Conservation (phyloP, 2,113 vertebrate genomes). For the Plestiodon gilberti region DNA sequence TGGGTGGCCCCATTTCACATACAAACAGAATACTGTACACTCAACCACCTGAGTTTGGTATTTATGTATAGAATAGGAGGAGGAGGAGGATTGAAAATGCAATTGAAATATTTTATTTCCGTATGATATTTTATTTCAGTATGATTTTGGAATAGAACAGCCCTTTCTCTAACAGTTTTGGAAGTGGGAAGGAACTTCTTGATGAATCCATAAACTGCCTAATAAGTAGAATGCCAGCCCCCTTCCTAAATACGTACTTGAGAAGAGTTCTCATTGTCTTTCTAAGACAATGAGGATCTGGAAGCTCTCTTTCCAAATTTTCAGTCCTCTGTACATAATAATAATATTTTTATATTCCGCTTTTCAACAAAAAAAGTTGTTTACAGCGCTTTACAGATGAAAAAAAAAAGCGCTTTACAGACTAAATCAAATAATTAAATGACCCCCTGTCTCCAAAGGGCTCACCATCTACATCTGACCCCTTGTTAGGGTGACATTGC, state of each 20-base stretch:
- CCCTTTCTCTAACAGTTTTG: neutral
- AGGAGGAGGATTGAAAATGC: neutral
- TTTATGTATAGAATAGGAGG: no score
- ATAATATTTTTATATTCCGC: no score
- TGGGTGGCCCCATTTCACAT: no score
- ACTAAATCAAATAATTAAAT: no score
- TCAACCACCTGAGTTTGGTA: no score
- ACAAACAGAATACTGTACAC: no score
- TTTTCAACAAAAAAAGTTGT: no score
- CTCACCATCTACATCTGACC: neutral
- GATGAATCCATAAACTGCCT: neutral
- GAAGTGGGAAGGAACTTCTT: neutral
- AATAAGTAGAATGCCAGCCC: neutral
- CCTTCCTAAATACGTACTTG: neutral
- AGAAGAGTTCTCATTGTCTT: neutral
- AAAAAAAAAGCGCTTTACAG: no score
- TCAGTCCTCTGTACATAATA: no score
- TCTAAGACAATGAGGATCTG: neutral
- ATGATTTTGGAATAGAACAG: neutral
- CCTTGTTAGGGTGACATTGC: neutral
- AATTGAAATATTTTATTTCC: neutral
- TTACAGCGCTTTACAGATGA: no score
- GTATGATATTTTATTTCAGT: no score
- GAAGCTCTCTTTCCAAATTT: neutral
- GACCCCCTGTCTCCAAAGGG: no score